phyloP scores from a whole-genome alignment of 2,113 vertebrate genomes.

The Podiceps cristatus region DNA sequence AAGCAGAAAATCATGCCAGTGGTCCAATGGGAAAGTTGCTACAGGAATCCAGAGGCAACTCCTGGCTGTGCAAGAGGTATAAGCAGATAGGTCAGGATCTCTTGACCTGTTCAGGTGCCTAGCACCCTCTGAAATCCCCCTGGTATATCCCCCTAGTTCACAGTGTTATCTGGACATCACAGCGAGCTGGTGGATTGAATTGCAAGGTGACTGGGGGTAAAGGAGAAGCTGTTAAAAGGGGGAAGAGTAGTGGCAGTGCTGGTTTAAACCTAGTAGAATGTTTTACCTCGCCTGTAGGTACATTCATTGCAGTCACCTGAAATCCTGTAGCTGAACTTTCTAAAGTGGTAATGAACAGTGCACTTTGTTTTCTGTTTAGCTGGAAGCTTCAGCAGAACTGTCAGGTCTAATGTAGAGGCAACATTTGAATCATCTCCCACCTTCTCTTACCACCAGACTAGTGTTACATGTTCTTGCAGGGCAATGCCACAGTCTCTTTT shows the following conservation, averaged over 20 bases:
- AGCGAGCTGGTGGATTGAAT: not conserved
- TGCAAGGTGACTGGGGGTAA: not conserved
- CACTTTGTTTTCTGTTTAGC: not conserved
- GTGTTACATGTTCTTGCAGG: not conserved
- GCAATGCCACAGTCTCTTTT: not conserved
- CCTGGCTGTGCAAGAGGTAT: not conserved
- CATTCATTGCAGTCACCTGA: not conserved
- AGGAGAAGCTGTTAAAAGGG: not conserved
- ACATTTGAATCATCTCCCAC: not conserved
- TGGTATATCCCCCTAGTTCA: not conserved
- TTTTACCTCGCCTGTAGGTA: not conserved
- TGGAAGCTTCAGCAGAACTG: not conserved
- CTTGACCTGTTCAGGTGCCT: not conserved
- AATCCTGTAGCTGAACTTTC: not conserved
- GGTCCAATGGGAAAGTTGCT: not conserved
- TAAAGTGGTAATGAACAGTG: not conserved
- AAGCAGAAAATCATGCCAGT: not conserved
- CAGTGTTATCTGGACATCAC: not conserved
- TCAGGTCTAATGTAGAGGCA: not conserved
- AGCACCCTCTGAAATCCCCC: not conserved
- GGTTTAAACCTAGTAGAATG: not conserved
- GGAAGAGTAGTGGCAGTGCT: not conserved
- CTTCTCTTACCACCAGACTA: not conserved
- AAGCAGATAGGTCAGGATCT: not conserved
- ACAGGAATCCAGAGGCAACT: not conserved